Percentiles rank a stretch among this genome's conserved stretches.
phyloP scores from a whole-genome alignment of 2,113 vertebrate genomes.

The Rhizomys pruinosus region DNA sequence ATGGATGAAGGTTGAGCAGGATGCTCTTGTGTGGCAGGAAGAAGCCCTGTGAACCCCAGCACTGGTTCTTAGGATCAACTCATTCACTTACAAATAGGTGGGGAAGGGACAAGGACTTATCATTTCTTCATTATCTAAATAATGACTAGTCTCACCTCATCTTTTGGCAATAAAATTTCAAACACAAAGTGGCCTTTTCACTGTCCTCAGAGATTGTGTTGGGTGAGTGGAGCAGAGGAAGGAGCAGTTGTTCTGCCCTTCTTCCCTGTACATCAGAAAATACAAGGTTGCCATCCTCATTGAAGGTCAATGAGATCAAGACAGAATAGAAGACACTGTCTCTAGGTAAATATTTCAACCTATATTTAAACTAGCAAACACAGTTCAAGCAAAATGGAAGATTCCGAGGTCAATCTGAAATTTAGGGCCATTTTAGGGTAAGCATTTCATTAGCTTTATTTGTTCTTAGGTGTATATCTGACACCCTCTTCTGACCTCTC shows the following conservation, averaged over 20 bases:
- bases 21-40: not conserved
- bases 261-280: not conserved
- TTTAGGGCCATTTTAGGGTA: not conserved
- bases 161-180: constrained; percentile 38
- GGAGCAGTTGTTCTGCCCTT: not conserved
- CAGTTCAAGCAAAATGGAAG: not conserved
- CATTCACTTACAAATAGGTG: not conserved
- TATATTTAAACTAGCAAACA: not conserved
- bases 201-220: not conserved
- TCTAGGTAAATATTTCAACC: not conserved
- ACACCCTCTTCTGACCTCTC: too few species aligned
- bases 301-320: not conserved
- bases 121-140: constrained; percentile 10
- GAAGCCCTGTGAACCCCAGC: not conserved
- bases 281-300: not conserved
- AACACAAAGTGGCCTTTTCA: not conserved
- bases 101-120: not conserved
- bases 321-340: not conserved
- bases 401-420: not conserved
- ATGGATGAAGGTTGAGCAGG: not conserved
- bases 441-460: not conserved
- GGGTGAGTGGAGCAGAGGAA: not conserved
- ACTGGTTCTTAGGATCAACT: not conserved
- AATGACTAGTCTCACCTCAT: not conserved
- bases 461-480: too few species aligned